phyloP scores from a whole-genome alignment of 2,888 invertebrate genomes.

The Gastrophysa polygoni region DNA sequence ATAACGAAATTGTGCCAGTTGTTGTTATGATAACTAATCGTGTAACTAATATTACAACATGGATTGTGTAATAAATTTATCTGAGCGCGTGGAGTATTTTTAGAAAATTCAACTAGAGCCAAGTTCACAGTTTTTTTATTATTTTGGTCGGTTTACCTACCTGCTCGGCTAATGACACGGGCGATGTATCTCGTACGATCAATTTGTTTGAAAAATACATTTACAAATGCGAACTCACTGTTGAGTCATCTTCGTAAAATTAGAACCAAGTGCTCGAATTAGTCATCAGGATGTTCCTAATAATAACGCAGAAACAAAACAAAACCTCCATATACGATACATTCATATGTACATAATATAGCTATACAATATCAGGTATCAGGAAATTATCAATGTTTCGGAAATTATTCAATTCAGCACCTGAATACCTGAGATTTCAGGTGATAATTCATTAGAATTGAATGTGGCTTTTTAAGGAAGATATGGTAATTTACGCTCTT shows the following conservation, averaged over 20 bases:
- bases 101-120: conserved; percentile 33
- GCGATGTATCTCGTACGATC: conserved; percentile 10
- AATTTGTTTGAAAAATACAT: conserved; percentile 15
- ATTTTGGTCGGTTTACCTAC: conserved; percentile 7
- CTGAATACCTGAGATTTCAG: too few relatives aligned
- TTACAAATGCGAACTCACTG: conserved; percentile 4
- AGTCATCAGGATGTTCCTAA: conserved; percentile 4
- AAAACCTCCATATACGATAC: too few relatives aligned
- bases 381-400: too few relatives aligned
- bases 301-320: too few relatives aligned
- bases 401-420: too few relatives aligned
- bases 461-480: too few relatives aligned
- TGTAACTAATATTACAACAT: conserved; percentile 3
- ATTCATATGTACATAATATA: too few relatives aligned
- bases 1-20: background rate
- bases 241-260: conserved; percentile 9
- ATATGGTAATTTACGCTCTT: too few relatives aligned
- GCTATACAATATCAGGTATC: too few relatives aligned
- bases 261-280: conserved; percentile 10
- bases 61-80: conserved; percentile 28
- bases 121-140: conserved; percentile 36
- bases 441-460: too few relatives aligned
- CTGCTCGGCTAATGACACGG: conserved; percentile 4
- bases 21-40: background rate
- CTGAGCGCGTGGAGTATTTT: conserved; percentile 20